These are phyloP conservation scores for Tetramorium parvispinum DNA, from an alignment of 1,140 invertebrate species.

Conservation along the genomic window DNA sequence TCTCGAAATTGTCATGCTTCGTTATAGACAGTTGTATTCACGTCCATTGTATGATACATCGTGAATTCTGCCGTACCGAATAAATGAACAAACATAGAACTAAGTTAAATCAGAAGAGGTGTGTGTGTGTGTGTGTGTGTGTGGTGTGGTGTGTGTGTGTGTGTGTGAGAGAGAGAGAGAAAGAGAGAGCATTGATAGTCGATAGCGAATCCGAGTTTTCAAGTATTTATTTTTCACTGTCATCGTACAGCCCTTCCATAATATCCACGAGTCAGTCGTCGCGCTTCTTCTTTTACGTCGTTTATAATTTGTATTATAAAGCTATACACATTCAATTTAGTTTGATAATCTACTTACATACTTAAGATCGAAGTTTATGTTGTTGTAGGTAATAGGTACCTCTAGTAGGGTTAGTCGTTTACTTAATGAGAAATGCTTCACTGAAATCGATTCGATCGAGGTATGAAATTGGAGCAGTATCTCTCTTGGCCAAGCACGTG, in stretches of 20 bases:
- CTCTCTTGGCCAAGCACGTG: slow-evolving; percentile 81
- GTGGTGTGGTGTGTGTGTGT: no score
- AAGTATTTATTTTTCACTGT: slow-evolving; percentile 84
- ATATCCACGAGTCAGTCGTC: slow-evolving; percentile 83
- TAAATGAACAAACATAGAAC: slow-evolving; percentile 25
- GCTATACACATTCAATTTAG: slow-evolving; percentile 84
- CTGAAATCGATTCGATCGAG: slow-evolving; percentile 79
- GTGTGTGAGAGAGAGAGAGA: no score
- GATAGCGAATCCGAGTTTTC: slow-evolving; percentile 76
- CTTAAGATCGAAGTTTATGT: slow-evolving; percentile 83
- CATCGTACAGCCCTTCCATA: slow-evolving; percentile 84
- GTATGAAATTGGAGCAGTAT: slow-evolving; percentile 82
- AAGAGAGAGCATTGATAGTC: neutral
- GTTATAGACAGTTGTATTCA: slow-evolving; percentile 30
- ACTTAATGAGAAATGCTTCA: slow-evolving; percentile 80
- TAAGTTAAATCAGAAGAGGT: neutral
- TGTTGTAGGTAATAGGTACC: slow-evolving; percentile 80
- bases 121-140: no score
- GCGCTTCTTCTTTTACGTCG: slow-evolving; percentile 70
- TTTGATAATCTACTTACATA: slow-evolving; percentile 84
- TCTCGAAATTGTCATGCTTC: neutral
- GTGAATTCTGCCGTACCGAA: neutral
- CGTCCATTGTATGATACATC: slow-evolving; percentile 23
- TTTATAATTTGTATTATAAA: slow-evolving; percentile 84
- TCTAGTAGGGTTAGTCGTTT: slow-evolving; percentile 82